These are phyloP conservation scores for Apogon hyalosoma DNA, from an alignment of 2,797 vertebrate species.

Conservation along the genomic window DNA sequence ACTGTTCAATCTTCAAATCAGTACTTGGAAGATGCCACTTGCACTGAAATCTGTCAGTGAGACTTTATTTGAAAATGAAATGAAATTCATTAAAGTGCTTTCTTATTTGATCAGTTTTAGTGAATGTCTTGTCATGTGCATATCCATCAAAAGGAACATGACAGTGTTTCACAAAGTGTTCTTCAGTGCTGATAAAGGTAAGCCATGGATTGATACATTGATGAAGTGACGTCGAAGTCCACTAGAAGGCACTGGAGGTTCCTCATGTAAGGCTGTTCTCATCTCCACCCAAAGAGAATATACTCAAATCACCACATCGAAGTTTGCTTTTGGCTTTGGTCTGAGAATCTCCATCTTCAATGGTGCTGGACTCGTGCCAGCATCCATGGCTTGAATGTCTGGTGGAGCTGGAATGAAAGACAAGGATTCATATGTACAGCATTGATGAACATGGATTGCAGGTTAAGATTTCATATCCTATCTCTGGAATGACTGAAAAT, in stretches of 20 bases:
- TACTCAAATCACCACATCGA: constrained; percentile 65
- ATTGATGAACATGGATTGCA: background rate
- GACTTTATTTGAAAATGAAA: constrained; percentile 24
- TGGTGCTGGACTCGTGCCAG: constrained; percentile 68
- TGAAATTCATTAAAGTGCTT: constrained; percentile 74
- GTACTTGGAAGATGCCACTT: constrained; percentile 21
- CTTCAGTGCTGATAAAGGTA: constrained; percentile 12
- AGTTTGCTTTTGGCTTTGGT: constrained; percentile 62
- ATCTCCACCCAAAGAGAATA: constrained; percentile 77
- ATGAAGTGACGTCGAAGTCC: constrained; percentile 1
- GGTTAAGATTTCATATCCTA: background rate
- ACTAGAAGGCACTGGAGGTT: constrained; percentile 40
- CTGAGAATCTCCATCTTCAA: constrained; percentile 47
- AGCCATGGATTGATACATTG: constrained; percentile 17
- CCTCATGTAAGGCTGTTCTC: constrained; percentile 71
- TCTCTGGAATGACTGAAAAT: background rate
- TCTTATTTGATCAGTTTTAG: constrained; percentile 55
- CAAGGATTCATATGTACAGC: background rate
- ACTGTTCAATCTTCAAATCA: constrained; percentile 19
- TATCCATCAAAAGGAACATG: constrained; percentile 16
- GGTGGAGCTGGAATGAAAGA: constrained; percentile 57
- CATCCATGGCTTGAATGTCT: constrained; percentile 70
- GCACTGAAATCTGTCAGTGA: constrained; percentile 43
- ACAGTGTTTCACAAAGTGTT: constrained; percentile 2
- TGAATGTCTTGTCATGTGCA: constrained; percentile 24